These are phyloP conservation scores for Augiades crinisus DNA, from an alignment of 2,888 invertebrate genomes.

Conservation along the genomic window DNA sequence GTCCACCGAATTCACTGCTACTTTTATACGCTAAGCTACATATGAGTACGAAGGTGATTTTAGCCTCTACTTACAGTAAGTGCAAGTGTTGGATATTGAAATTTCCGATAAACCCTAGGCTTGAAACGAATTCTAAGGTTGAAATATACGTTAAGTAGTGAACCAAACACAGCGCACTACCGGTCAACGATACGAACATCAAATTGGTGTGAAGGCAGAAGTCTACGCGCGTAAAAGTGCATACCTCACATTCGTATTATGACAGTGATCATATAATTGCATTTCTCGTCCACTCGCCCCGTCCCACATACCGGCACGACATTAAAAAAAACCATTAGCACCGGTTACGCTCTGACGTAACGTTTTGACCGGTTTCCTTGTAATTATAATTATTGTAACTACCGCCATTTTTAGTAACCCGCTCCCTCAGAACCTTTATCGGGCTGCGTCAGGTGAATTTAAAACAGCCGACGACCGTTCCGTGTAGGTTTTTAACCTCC, in stretches of 20 bases:
- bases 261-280: conserved; percentile 21
- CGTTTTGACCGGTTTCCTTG: conserved; percentile 23
- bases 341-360: conserved; percentile 22
- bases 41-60: too few species aligned
- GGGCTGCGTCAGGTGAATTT: conserved; percentile 16
- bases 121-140: too few species aligned
- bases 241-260: conserved; percentile 13
- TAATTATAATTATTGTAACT: conserved; percentile 19
- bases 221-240: conserved; percentile 5
- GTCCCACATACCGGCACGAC: conserved; percentile 7
- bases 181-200: too few species aligned
- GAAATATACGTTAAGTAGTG: too few species aligned
- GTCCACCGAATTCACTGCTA: too few species aligned
- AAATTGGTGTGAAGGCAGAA: neutral
- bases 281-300: conserved; percentile 13
- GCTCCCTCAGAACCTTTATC: conserved; percentile 13
- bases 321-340: conserved; percentile 21
- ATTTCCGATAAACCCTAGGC: too few species aligned
- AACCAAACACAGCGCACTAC: too few species aligned
- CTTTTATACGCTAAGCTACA: too few species aligned
- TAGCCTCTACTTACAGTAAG: too few species aligned
- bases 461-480: conserved; percentile 5
- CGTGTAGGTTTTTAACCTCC: conserved; percentile 11
- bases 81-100: too few species aligned
- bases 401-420: conserved; percentile 18